Evolutionary conservation across 2,888 invertebrate genomes (phyloP), one percentile per base, ranked within the genome.

Genomic region (Antheraea yamamai): DNA sequence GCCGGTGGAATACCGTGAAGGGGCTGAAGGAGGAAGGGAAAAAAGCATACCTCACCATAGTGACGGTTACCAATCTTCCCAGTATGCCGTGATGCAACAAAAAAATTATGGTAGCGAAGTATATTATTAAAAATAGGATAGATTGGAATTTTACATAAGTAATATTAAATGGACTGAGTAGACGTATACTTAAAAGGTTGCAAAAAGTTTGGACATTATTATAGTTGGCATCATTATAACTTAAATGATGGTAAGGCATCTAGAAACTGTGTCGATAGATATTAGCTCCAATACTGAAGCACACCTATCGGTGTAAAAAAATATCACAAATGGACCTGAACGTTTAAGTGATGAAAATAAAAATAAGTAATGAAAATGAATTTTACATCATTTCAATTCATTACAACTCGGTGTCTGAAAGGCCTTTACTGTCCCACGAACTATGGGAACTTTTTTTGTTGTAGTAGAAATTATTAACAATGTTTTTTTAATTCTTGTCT

Each of bases 31-130:
- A 7, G 85, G 84, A 58, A 83, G 88, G 73, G 91, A 91, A 20
- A 83, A 89, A 77, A 78, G 82, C 26, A 79, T 84, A 74, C 80
- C 84, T 61, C 91, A 89, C 77, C 89, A 91, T 72, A 78, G 79
- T 58, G 87, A 88, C 52, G 82, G 84, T 76, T 85, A 83, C 78
- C 88, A 86, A 79, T 51, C 84, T 76, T 80, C 87, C 74, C 86
- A 90, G 75, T 91, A 91, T 77, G 76, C 90, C 82, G 88, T 92
- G 86, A 90, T 90, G 82, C 88, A 88, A 76, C 89, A 91, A 80
- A 92, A 91, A 83, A 88, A 78, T 82, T 93, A 92, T 91, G 92
- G 94, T 92, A 80, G 73, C 14, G 35, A 23, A 64, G 14, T 30
- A n/a, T 2, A 39, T 14, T 47, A 47, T 20, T 7, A 47, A 47